Evolutionary conservation across 2,113 vertebrate species (phyloP).

Genomic region (Marcusenius ussheri): DNA sequence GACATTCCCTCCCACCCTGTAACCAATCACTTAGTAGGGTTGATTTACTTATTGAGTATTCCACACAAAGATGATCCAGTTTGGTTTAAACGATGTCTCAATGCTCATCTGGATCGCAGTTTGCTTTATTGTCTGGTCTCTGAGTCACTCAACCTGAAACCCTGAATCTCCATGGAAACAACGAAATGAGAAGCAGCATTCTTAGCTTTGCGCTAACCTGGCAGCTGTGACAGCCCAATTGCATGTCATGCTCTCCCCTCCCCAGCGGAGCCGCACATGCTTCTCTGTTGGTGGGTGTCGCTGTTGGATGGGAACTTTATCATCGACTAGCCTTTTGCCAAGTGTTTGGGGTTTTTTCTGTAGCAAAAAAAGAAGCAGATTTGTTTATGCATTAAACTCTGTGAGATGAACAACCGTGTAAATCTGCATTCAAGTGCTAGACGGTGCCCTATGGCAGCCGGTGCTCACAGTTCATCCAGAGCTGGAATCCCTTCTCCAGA

Average conservation of each 20-base stretch:
- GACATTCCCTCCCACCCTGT: background rate
- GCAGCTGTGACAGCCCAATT: background rate
- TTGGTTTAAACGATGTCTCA: background rate
- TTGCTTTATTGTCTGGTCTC: slow-evolving; percentile 5
- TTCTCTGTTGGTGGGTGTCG: background rate
- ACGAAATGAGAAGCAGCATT: background rate
- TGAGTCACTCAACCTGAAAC: slow-evolving; percentile 2
- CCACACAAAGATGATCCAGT: background rate
- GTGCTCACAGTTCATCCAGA: background rate
- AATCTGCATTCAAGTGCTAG: background rate
- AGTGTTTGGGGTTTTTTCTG: background rate
- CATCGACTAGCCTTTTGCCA: background rate
- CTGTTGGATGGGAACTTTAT: background rate
- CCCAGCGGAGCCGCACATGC: background rate
- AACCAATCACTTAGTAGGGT: background rate
- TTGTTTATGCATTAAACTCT: background rate
- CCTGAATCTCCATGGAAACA: slow-evolving; percentile 21
- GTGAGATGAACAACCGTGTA: background rate
- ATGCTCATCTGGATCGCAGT: background rate
- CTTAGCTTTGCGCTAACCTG: background rate
- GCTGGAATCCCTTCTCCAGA: background rate
- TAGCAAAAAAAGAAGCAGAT: background rate
- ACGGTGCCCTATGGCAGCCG: background rate
- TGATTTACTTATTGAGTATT: background rate
- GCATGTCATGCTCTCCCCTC: background rate